These are phyloP conservation scores for Cyanoliseus patagonus DNA, from an alignment of 2,113 vertebrate species.

Conservation along the genomic window DNA sequence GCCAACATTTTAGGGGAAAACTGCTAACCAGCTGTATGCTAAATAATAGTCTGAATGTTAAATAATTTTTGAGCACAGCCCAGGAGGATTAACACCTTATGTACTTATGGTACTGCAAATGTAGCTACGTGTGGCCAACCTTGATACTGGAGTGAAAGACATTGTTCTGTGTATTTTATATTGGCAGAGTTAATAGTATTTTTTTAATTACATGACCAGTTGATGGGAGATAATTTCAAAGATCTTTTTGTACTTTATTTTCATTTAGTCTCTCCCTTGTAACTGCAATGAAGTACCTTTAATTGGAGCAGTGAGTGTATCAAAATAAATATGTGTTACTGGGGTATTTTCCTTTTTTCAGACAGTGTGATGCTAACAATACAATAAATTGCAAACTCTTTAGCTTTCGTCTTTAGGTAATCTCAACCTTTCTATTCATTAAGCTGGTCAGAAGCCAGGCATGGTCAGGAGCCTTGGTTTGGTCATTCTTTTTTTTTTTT, in stretches of 20 bases:
- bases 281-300: background rate
- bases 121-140: conserved; percentile 47
- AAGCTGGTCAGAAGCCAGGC: conserved; percentile 58
- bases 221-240: conserved; percentile 8
- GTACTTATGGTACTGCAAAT: conserved; percentile 77
- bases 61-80: conserved; percentile 86
- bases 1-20: conserved; percentile 87
- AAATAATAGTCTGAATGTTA: conserved; percentile 91
- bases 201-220: background rate
- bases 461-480: conserved; percentile 7
- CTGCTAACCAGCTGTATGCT: conserved; percentile 94
- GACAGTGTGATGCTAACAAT: conserved; percentile 10
- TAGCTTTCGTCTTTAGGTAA: conserved; percentile 33
- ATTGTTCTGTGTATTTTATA: conserved; percentile 19
- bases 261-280: background rate
- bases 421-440: conserved; percentile 42
- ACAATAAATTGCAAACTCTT: conserved; percentile 50
- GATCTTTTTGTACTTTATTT: conserved; percentile 5
- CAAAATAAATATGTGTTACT: background rate
- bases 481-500: conserved; percentile 59
- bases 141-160: conserved; percentile 48
- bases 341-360: background rate
- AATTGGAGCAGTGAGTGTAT: background rate
- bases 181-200: background rate
- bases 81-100: conserved; percentile 90